These are phyloP conservation scores for Ceuthmochares aereus DNA, from an alignment of 2,113 vertebrate genomes.

Conservation along the genomic window DNA sequence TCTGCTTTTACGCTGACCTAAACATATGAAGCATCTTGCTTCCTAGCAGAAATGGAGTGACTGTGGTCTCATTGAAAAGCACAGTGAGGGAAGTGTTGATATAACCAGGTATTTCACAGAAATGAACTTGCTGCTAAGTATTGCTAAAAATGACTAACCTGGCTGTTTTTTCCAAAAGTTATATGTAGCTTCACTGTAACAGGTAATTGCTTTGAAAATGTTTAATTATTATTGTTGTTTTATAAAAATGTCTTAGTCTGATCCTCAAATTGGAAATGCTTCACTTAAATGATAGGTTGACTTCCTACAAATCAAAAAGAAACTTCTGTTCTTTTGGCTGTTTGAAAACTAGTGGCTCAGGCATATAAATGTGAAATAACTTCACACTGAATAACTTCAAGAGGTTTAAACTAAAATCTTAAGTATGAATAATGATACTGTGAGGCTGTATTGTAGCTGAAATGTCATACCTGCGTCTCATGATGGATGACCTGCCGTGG, in stretches of 20 bases:
- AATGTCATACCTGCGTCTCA: not conserved
- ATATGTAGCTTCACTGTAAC: not conserved
- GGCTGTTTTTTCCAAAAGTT: not conserved
- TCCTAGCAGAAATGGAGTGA: not conserved
- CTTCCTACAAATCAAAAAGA: not conserved
- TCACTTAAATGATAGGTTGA: not conserved
- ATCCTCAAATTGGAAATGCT: not conserved
- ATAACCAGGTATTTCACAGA: not conserved
- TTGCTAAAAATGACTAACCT: not conserved
- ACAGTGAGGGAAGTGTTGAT: not conserved
- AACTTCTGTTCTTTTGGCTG: not conserved
- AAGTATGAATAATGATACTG: not conserved
- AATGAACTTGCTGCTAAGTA: not conserved
- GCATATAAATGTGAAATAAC: not conserved
- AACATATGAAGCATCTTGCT: not conserved
- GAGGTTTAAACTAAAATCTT: not conserved
- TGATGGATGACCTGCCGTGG: no score
- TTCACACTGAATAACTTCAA: not conserved
- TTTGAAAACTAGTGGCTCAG: not conserved
- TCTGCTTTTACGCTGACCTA: not conserved
- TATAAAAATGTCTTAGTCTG: not conserved
- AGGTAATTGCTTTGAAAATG: not conserved
- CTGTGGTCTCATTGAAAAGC: not conserved
- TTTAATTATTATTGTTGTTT: not conserved
- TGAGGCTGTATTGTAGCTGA: not conserved